Conservation (phyloP, 2,113 vertebrate species). For the Xiphias gladius region DNA sequence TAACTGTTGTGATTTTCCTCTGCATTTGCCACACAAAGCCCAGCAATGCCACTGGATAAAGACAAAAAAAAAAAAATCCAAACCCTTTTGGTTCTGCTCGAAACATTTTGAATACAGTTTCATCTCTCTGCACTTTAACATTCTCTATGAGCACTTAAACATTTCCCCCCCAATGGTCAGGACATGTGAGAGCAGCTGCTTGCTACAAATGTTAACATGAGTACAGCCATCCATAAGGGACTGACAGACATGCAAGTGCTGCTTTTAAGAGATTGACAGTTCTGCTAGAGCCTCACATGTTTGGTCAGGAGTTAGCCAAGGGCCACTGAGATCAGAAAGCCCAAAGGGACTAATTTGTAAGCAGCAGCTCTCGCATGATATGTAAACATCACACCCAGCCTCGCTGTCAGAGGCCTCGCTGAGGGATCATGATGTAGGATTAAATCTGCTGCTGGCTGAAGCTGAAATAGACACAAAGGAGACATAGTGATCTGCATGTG, state of each 20-base stretch:
- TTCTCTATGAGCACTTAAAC: constrained; percentile 25
- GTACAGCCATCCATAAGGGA: constrained; percentile 4
- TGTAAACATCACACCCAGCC: constrained; percentile 71
- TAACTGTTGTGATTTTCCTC: not conserved
- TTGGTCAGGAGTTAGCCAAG: constrained; percentile 38
- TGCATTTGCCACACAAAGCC: not conserved
- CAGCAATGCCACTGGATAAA: no score
- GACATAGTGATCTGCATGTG: not conserved
- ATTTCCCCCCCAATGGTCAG: not conserved
- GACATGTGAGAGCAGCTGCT: constrained; percentile 57
- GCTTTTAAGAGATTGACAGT: constrained; percentile 46
- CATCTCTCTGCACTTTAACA: constrained; percentile 32
- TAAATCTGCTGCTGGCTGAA: constrained; percentile 42
- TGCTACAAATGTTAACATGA: constrained; percentile 52
- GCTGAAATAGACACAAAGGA: constrained; percentile 66
- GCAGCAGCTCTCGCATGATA: constrained; percentile 53
- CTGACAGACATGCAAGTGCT: constrained; percentile 36
- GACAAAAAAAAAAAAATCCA: not conserved
- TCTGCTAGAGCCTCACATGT: constrained; percentile 43
- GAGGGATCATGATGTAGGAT: constrained; percentile 46
- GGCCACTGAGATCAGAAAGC: constrained; percentile 54
- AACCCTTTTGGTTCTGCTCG: not conserved
- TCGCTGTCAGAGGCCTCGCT: constrained; percentile 8
- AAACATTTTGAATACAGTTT: constrained; percentile 4
- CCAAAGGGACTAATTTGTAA: constrained; percentile 79